phyloP scores from a whole-genome alignment of 2,888 invertebrate species.

The Myopa tessellatipennis region DNA sequence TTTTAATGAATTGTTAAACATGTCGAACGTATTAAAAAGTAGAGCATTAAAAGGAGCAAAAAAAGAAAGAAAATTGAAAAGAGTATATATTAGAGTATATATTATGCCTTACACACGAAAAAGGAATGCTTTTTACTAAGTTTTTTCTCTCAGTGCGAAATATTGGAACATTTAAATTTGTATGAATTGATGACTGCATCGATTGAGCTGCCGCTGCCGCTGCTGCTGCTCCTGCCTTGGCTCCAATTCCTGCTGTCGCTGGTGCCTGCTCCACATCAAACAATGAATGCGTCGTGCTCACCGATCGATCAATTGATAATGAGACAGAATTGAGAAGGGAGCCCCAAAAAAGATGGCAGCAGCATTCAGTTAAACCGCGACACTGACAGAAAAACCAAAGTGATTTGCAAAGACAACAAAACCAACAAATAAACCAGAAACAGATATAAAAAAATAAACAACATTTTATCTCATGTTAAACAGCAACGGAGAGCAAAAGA shows the following conservation, averaged over 20 bases:
- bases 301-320: slow-evolving; percentile 39
- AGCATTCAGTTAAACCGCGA: too few species aligned
- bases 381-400: background rate
- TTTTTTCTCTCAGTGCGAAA: slow-evolving; percentile 9
- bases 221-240: background rate
- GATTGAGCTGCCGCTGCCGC: slow-evolving; percentile 21
- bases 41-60: background rate
- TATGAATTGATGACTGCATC: slow-evolving; percentile 26
- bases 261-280: slow-evolving; percentile 25
- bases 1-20: background rate
- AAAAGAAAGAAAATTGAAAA: too few species aligned
- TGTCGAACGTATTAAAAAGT: background rate
- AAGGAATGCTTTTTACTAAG: too few species aligned
- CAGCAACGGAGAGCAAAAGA: too few species aligned
- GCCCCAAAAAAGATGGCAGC: background rate
- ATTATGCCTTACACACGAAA: too few species aligned
- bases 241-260: background rate
- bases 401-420: background rate
- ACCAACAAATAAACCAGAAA: too few species aligned
- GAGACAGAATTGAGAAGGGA: slow-evolving; percentile 22
- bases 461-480: too few species aligned
- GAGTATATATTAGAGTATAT: too few species aligned
- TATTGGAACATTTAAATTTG: slow-evolving; percentile 23
- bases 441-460: too few species aligned
- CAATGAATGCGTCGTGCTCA: slow-evolving; percentile 37